These are phyloP conservation scores for Spheniscus humboldti DNA, from an alignment of 2,797 vertebrate genomes.

Conservation along the genomic window DNA sequence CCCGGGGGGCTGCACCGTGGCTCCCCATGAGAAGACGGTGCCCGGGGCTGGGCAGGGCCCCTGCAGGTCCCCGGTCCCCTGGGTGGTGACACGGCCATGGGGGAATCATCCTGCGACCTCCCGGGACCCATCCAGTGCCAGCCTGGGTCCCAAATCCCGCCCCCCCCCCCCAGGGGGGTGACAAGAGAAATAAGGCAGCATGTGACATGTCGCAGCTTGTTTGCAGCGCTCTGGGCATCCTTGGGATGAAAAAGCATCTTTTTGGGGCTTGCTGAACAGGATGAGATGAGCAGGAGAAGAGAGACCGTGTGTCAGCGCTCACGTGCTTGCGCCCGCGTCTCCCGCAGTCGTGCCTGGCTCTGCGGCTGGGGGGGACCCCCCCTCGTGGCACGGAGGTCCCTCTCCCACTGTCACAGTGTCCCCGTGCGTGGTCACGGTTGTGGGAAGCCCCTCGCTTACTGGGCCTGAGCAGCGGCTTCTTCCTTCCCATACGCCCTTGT, in stretches of 20 bases:
- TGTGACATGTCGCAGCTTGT: fast-evolving
- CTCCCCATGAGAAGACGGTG: too few species aligned
- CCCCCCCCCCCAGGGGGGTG: neutral
- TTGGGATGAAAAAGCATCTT: neutral
- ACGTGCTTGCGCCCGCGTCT: too few species aligned
- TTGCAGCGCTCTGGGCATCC: neutral
- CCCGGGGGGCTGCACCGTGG: too few species aligned
- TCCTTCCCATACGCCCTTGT: neutral
- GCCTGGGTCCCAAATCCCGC: neutral
- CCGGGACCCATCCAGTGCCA: neutral
- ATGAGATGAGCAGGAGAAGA: neutral
- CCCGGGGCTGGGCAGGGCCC: neutral
- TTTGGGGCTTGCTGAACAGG: neutral
- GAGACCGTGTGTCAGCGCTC: neutral
- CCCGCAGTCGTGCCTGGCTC: neutral
- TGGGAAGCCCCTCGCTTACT: neutral
- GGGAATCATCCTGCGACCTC: neutral
- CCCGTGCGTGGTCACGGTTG: fast-evolving
- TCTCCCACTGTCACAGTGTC: fast-evolving
- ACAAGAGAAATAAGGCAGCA: neutral
- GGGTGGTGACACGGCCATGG: neutral
- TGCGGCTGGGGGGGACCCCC: neutral
- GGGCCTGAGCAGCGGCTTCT: neutral
- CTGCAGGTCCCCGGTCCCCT: too few species aligned
- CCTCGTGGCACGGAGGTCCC: neutral